A percentile compares a stretch with the other conserved stretches of the same genome.
phyloP scores from a whole-genome alignment of 2,888 invertebrate species.

The Drosophila stalkeri region DNA sequence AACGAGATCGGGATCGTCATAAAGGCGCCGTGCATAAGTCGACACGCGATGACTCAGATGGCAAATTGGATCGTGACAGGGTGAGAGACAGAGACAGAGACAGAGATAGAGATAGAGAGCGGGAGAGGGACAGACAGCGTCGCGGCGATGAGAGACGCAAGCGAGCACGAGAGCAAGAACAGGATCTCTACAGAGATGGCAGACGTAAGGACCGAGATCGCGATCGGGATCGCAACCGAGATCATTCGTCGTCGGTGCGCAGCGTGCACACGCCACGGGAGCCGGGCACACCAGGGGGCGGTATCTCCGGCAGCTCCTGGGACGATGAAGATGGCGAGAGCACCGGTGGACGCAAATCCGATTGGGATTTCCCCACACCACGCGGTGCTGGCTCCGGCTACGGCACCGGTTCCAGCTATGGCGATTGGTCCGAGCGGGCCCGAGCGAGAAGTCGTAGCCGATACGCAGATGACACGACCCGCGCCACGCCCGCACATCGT shows the following conservation, averaged over 20 bases:
- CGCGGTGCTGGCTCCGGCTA: constrained; percentile 75
- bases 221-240: constrained; percentile 49
- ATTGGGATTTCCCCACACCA: constrained; percentile 98
- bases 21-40: constrained; percentile 51
- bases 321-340: constrained; percentile 88
- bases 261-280: constrained; percentile 88
- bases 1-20: constrained; percentile 83
- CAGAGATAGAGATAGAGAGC: constrained; percentile 54
- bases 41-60: constrained; percentile 46
- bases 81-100: constrained; percentile 72
- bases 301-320: constrained; percentile 86
- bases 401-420: constrained; percentile 18
- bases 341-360: constrained; percentile 87
- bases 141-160: constrained; percentile 57
- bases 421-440: constrained; percentile 81
- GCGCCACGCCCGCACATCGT: constrained; percentile 93
- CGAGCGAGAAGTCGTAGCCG: constrained; percentile 79
- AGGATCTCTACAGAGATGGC: constrained; percentile 64
- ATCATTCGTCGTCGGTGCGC: constrained; percentile 76
- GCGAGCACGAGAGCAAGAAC: constrained; percentile 80
- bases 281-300: constrained; percentile 92
- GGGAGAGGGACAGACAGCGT: constrained; percentile 61
- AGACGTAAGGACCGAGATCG: constrained; percentile 54
- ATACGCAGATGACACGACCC: constrained; percentile 89
- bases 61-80: constrained; percentile 76